These are phyloP conservation scores for Perognathus longimembris DNA, from an alignment of 2,113 vertebrate genomes.

Conservation along the genomic window DNA sequence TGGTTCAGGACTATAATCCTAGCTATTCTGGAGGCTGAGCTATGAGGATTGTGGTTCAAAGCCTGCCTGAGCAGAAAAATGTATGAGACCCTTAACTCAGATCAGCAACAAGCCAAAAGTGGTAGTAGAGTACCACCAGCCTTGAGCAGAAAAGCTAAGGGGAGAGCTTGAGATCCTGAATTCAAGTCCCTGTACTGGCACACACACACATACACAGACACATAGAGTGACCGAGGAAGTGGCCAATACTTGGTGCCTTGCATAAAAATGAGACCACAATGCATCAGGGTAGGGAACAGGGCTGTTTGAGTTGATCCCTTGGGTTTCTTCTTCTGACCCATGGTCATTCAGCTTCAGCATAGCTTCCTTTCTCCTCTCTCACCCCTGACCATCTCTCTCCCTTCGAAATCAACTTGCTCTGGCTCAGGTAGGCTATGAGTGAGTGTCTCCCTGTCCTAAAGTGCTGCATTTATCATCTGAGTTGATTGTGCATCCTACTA, in stretches of 20 bases:
- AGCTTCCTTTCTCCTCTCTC: conserved; percentile 16
- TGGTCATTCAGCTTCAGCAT: background rate
- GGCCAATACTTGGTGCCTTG: background rate
- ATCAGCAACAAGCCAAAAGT: too few species aligned
- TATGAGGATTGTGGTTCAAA: too few species aligned
- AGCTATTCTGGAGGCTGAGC: too few species aligned
- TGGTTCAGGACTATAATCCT: too few species aligned
- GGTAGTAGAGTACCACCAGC: too few species aligned
- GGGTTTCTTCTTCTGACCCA: background rate
- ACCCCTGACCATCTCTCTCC: background rate
- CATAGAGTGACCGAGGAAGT: background rate
- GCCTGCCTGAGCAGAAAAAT: too few species aligned
- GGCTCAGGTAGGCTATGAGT: background rate
- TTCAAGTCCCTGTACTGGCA: too few species aligned
- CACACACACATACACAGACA: too few species aligned
- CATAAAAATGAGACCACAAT: background rate
- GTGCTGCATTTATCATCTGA: conserved; percentile 73
- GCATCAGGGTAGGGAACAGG: background rate
- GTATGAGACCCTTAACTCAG: too few species aligned
- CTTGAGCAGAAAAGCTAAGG: too few species aligned
- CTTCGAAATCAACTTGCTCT: background rate
- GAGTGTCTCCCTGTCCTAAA: conserved; percentile 58
- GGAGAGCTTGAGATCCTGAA: too few species aligned
- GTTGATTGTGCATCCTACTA: conserved; percentile 81
- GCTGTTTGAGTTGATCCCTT: background rate